phyloP scores from a whole-genome alignment of 2,797 vertebrate species.

The Tarsius wallacei region DNA sequence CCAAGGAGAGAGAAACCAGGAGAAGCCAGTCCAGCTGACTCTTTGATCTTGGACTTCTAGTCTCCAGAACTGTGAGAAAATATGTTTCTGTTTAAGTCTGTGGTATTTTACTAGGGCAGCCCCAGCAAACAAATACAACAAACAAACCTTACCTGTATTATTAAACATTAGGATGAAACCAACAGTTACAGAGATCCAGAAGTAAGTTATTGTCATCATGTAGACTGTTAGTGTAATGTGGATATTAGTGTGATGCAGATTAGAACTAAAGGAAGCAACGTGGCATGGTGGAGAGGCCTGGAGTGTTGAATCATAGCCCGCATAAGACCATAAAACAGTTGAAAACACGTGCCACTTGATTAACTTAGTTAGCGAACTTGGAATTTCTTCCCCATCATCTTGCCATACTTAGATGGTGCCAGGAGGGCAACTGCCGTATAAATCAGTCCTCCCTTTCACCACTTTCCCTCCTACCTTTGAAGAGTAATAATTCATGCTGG shows the following conservation, averaged over 20 bases:
- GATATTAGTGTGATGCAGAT: not conserved
- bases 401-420: not conserved
- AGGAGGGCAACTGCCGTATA: not conserved
- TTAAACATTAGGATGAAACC: not conserved
- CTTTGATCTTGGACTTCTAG: constrained; percentile 6
- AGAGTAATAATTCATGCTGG: not conserved
- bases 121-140: not conserved
- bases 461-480: not conserved
- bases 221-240: not conserved
- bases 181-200: not conserved
- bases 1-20: not conserved
- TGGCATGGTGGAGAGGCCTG: not conserved
- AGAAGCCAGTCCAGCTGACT: not conserved
- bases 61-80: not conserved
- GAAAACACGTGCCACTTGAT: not conserved
- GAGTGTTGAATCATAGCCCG: not conserved
- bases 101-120: not conserved
- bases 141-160: not conserved
- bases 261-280: not conserved
- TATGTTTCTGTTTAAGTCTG: not conserved
- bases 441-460: not conserved
- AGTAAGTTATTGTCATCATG: not conserved
- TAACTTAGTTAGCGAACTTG: not conserved
- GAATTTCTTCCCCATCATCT: not conserved
- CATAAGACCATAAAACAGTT: accelerated